Percentiles rank a stretch among this genome's conserved stretches.
Conservation (phyloP, 1,140 invertebrate genomes). For the Zaprionus lachaisei region DNA sequence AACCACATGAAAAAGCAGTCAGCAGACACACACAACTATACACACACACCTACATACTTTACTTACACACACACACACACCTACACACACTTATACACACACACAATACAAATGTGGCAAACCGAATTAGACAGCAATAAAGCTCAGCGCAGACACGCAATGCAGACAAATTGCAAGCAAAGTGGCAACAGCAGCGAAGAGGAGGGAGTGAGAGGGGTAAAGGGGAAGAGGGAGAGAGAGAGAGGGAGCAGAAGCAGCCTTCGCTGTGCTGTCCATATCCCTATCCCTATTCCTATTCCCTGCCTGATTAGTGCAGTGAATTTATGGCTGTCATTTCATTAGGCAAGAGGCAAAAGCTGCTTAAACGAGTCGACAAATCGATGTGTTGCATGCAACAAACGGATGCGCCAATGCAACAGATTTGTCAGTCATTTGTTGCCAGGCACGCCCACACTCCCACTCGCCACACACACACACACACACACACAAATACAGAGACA, state of each 20-base stretch:
- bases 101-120: not conserved
- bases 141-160: constrained; percentile 6
- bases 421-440: constrained; percentile 72
- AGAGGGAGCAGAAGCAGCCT: not conserved
- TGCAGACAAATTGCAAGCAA: constrained; percentile 32
- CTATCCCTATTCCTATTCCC: not conserved
- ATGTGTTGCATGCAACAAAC: constrained; percentile 56
- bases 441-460: not conserved
- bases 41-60: not conserved
- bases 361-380: constrained; percentile 48
- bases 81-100: not conserved
- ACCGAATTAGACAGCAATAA: constrained; percentile 19
- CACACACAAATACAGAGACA: constrained; percentile 26
- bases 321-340: constrained; percentile 76
- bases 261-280: too few relatives aligned
- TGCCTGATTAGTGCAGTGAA: constrained; percentile 59
- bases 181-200: constrained; percentile 13
- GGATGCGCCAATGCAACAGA: constrained; percentile 71
- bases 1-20: constrained; percentile 21
- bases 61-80: not conserved
- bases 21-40: constrained; percentile 9
- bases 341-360: constrained; percentile 42
- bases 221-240: not conserved
- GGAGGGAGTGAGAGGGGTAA: not conserved
- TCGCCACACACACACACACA: not conserved